phyloP scores from a whole-genome alignment of 2,113 vertebrate genomes.

The Albula glossodonta region DNA sequence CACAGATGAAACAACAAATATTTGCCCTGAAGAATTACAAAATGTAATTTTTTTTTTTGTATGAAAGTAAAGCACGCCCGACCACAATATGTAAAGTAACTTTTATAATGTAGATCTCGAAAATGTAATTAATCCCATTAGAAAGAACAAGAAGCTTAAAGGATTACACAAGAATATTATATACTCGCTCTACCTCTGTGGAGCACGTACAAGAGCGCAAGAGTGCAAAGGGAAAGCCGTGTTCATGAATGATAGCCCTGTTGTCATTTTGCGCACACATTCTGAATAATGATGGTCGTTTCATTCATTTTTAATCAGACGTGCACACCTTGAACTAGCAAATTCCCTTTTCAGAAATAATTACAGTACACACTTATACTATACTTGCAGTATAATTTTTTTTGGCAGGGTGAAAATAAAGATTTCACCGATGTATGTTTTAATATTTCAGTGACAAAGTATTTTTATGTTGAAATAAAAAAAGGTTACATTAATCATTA shows the following conservation, averaged over 20 bases:
- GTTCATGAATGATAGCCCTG: neutral
- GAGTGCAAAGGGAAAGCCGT: neutral
- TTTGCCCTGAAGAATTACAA: no score
- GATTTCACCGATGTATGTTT: neutral
- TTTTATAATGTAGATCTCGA: neutral
- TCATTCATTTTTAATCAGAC: neutral
- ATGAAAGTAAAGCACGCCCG: neutral
- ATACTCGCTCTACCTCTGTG: conserved; percentile 12
- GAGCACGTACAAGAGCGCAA: neutral
- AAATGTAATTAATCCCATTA: conserved; percentile 24
- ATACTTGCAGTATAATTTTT: no score
- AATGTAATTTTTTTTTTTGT: no score
- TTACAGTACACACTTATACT: neutral
- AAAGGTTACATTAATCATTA: no score
- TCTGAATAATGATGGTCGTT: neutral
- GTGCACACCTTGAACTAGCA: neutral
- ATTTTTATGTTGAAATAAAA: neutral
- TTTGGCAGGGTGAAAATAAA: neutral
- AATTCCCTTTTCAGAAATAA: neutral
- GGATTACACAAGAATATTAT: conserved; percentile 38
- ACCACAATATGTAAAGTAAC: neutral
- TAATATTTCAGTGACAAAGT: neutral
- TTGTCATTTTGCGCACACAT: neutral
- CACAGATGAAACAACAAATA: no score
- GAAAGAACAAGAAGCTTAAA: conserved; percentile 33